These are phyloP conservation scores for Drosophila longiperda DNA, from an alignment of 2,888 invertebrate genomes.

Conservation along the genomic window DNA sequence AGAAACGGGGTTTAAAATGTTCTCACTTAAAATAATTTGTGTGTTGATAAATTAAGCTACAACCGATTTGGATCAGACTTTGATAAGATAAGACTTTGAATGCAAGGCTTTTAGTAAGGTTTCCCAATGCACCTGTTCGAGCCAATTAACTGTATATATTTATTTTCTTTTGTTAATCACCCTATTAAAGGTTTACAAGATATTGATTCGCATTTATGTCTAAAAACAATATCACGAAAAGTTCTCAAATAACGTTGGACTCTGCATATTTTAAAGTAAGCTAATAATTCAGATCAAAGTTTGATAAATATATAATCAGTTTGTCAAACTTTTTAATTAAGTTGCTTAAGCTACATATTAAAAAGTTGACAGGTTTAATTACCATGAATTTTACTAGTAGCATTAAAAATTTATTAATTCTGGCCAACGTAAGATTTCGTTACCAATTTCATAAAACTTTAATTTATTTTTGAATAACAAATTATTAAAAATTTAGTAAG, in stretches of 20 bases:
- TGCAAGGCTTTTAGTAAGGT: neutral
- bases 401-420: neutral
- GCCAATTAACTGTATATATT: neutral
- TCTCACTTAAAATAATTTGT: neutral
- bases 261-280: too few species aligned
- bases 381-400: neutral
- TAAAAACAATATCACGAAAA: neutral
- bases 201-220: neutral
- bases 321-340: too few species aligned
- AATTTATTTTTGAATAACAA: too few species aligned
- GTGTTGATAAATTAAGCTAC: constrained; percentile 5
- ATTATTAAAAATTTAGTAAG: too few species aligned
- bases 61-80: neutral
- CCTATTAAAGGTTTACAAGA: neutral
- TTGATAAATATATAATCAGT: too few species aligned
- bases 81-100: neutral
- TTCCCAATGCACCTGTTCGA: neutral
- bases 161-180: neutral
- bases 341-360: neutral
- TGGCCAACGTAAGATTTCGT: neutral
- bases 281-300: too few species aligned
- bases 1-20: constrained; percentile 10
- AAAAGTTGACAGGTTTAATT: too few species aligned
- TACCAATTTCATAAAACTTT: neutral
- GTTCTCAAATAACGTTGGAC: neutral